Evolutionary conservation across 2,888 invertebrate species (phyloP).

Genomic region (Sphinx pinastri): DNA sequence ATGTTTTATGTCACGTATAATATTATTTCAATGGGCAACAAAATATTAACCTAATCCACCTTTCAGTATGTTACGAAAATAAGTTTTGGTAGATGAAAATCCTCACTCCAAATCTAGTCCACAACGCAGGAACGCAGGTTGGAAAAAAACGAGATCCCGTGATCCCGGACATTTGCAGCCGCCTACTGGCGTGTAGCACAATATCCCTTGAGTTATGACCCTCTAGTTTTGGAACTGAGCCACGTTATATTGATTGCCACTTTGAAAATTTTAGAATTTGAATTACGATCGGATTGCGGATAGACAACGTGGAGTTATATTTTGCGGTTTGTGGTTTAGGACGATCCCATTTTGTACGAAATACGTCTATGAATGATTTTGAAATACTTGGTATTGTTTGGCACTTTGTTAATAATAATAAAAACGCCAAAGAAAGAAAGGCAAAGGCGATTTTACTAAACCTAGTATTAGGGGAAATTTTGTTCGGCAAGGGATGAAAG

Average conservation of each 20-base stretch:
- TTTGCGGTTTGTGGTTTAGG: background rate
- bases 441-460: too few relatives aligned
- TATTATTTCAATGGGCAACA: too few relatives aligned
- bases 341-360: too few relatives aligned
- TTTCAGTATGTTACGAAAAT: background rate
- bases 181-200: constrained; percentile 30
- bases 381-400: too few relatives aligned
- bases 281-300: constrained; percentile 39
- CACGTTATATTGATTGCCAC: constrained; percentile 57
- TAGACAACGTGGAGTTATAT: background rate
- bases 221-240: constrained; percentile 52
- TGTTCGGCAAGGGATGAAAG: too few relatives aligned
- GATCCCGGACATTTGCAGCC: constrained; percentile 30
- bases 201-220: constrained; percentile 51
- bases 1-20: too few relatives aligned
- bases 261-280: constrained; percentile 52
- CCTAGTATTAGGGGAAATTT: too few relatives aligned
- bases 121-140: background rate
- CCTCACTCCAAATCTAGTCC: background rate
- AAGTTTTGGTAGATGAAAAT: background rate
- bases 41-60: too few relatives aligned
- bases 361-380: too few relatives aligned
- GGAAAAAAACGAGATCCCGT: background rate
- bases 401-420: too few relatives aligned
- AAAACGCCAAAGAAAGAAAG: too few relatives aligned